Base-by-base conservation (phyloP, 1,140 invertebrate genomes). In the Drosophila sucinea region DNA sequence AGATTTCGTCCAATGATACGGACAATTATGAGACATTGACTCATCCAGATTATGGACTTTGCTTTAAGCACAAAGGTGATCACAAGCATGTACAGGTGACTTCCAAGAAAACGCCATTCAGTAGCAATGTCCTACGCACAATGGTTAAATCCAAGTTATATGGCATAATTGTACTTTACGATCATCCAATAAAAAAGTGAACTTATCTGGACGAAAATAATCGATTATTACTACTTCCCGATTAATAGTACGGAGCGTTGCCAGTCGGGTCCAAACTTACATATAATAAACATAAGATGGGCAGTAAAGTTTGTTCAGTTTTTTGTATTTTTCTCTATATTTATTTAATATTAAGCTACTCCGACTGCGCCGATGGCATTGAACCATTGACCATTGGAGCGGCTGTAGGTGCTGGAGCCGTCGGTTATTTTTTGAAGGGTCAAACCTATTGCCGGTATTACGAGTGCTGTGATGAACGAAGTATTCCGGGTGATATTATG, bases 381-480 rank as follows among this genome's bases (percentile, higher is more conserved):
- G 85, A 81, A 4, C 84, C 84, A 4, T 0, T 89, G 1, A 66
- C 64, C 5, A 54, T 84, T 8, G 70, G 79, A 3, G 57, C 70
- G 1, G 61, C 63, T 11, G 25, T 62, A 4, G 72, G 60, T 0
- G 0, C 70, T 1, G 77, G 70, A 3, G 64, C 55, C n/a, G 0
- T 47, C 6, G 68, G 70, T 0, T 5, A 7, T 32, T 80, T 64
- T 33, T 55, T 91, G 0, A 90, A 79, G 38, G 57, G 62, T 25
- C 51, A 90, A 8, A 81, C 77, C 0, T 82, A 76, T 25, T 94
- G 93, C 66, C 55, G 35, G 11, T 73, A 78, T 3, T 7, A 41
- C 6, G 93, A 94, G 81, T 94, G 93, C 70, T 94, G 94, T 74
- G 91, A 86, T 32, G 73, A 92, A 4, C 71, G 92, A 0, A 90